These are phyloP conservation scores for Ferrisia virgata DNA, from an alignment of 2,888 invertebrate species.

Conservation along the genomic window DNA sequence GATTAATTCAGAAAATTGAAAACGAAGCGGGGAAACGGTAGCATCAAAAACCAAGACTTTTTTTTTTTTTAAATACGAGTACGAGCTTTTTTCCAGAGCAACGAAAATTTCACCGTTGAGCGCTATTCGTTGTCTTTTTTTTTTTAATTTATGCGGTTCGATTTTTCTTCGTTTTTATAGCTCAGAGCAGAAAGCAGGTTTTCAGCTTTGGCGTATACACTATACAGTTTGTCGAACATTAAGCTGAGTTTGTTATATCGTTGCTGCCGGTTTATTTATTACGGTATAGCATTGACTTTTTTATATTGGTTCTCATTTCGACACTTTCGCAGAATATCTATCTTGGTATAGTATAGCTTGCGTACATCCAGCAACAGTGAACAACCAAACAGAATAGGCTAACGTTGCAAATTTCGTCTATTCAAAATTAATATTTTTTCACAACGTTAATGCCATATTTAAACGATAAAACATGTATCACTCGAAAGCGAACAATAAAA, in stretches of 20 bases:
- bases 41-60: not conserved
- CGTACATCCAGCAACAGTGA: not conserved
- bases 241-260: not conserved
- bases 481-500: conserved; percentile 25
- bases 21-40: conserved; percentile 17
- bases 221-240: not conserved
- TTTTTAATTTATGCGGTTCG: conserved; percentile 32
- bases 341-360: not conserved
- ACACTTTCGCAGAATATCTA: not conserved
- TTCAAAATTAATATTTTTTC: conserved; percentile 8
- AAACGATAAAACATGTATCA: conserved; percentile 28
- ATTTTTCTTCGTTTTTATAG: conserved; percentile 20
- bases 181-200: not conserved
- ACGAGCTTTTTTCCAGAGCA: not conserved
- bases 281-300: not conserved
- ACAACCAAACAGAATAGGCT: not conserved
- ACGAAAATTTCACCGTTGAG: not conserved
- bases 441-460: not conserved
- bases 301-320: not conserved
- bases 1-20: conserved; percentile 40
- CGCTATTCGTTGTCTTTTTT: not conserved
- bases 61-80: not conserved
- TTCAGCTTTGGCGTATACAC: not conserved
- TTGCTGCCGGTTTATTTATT: not conserved
- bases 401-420: not conserved